Evolutionary conservation across 2,888 invertebrate genomes (phyloP).

Genomic region (Scaptomyza cyrtandrae): DNA sequence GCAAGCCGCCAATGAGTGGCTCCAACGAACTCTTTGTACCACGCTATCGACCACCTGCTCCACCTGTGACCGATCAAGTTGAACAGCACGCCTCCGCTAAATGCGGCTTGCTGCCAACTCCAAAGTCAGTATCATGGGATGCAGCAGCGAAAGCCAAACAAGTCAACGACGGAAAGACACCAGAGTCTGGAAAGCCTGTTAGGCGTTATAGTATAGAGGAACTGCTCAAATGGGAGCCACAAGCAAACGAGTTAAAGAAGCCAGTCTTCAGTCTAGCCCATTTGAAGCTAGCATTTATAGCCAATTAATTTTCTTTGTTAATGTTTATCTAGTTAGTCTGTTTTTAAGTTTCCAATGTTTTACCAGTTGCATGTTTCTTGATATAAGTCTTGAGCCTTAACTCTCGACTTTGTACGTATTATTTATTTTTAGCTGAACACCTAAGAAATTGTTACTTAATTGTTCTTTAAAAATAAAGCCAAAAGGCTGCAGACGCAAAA

Average conservation of each 20-base stretch:
- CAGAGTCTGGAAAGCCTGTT: constrained; percentile 1
- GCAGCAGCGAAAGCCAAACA: background rate
- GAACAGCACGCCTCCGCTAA: constrained; percentile 43
- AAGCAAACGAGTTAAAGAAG: constrained; percentile 8
- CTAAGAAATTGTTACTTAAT: background rate
- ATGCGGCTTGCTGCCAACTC: constrained; percentile 34
- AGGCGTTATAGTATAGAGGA: constrained; percentile 52
- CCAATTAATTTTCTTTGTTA: constrained; percentile 14
- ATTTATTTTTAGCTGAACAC: background rate
- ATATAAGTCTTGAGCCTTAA: background rate
- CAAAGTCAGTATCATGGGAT: background rate
- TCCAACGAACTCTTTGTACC: constrained; percentile 43
- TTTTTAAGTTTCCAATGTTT: background rate
- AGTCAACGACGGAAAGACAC: background rate
- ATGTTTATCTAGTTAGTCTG: background rate
- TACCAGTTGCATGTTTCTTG: constrained; percentile 24
- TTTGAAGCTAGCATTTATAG: constrained; percentile 15
- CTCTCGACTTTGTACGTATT: background rate
- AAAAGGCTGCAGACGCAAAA: constrained; percentile 17
- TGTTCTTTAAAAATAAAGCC: constrained; percentile 15
- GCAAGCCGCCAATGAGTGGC: background rate
- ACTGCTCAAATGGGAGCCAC: constrained; percentile 30
- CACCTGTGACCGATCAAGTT: background rate
- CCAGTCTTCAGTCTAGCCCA: constrained; percentile 9
- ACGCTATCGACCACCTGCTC: constrained; percentile 54